Evolutionary conservation across 2,113 vertebrate genomes (phyloP).

Genomic region (Psittacara wagleri): DNA sequence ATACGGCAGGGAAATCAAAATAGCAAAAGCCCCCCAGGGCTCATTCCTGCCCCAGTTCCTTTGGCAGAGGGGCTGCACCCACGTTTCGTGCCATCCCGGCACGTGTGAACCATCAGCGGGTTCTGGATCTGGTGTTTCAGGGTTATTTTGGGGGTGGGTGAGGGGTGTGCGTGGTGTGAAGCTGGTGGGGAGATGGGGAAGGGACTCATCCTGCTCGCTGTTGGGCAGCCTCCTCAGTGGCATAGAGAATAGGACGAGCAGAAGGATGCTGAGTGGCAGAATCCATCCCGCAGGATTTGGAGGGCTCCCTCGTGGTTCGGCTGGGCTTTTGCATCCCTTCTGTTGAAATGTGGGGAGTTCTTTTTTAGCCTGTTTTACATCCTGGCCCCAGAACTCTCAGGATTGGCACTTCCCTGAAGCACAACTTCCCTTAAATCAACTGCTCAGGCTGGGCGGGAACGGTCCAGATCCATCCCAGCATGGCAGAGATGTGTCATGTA

Average conservation of each 20-base stretch:
- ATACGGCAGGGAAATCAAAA: background rate
- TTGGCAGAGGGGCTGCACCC: background rate
- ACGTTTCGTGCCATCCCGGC: background rate
- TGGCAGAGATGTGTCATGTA: accelerated
- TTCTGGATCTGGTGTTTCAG: background rate
- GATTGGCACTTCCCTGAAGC: background rate
- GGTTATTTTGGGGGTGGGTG: background rate
- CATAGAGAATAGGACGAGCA: accelerated
- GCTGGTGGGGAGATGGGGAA: background rate
- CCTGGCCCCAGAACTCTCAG: background rate
- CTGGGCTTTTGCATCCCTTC: background rate
- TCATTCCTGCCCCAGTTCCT: background rate
- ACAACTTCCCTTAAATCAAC: background rate
- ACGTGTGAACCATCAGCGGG: background rate
- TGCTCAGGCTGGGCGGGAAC: accelerated
- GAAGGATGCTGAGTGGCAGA: accelerated
- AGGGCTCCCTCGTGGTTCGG: background rate
- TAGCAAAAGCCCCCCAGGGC: background rate
- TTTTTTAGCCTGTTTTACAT: background rate
- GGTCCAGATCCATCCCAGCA: accelerated
- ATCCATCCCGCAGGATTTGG: accelerated
- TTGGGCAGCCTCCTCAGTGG: background rate
- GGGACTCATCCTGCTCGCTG: background rate
- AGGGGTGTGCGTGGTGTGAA: accelerated
- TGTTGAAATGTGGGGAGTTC: background rate